Percentiles rank a stretch among this genome's conserved stretches.
Conservation (phyloP, 2,888 invertebrate species). For the Heliconius ethilla region DNA sequence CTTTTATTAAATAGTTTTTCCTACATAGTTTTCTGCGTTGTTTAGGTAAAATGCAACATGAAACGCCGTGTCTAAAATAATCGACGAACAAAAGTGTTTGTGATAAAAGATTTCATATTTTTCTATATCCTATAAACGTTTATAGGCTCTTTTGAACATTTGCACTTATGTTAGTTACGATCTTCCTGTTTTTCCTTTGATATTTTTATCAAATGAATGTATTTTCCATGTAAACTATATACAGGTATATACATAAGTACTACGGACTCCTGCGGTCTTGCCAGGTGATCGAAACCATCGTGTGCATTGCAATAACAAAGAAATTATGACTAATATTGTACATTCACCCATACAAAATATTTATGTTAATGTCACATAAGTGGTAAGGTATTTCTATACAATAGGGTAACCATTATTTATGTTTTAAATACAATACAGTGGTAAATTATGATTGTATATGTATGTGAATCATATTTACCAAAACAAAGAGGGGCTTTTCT, state of each 20-base stretch:
- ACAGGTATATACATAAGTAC: background rate
- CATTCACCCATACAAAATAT: slow-evolving; percentile 18
- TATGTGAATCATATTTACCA: background rate
- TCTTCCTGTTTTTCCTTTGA: no score
- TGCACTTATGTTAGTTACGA: no score
- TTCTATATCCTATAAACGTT: no score
- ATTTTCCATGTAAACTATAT: background rate
- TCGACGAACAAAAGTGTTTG: no score
- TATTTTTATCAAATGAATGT: background rate
- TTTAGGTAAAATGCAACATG: background rate
- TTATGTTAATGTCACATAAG: background rate
- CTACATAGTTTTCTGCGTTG: background rate
- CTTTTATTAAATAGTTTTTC: no score
- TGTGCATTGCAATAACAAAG: slow-evolving; percentile 12
- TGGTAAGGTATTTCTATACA: background rate
- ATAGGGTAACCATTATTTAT: background rate
- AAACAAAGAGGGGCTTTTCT: background rate
- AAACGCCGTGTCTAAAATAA: background rate
- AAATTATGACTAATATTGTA: slow-evolving; percentile 19
- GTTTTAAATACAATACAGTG: background rate
- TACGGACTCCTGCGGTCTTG: background rate
- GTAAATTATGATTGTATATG: background rate
- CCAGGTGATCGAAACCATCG: background rate
- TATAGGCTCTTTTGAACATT: no score
- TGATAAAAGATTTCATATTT: no score